Conservation (phyloP, 2,113 vertebrate species). For the Bubalus kerabau region DNA sequence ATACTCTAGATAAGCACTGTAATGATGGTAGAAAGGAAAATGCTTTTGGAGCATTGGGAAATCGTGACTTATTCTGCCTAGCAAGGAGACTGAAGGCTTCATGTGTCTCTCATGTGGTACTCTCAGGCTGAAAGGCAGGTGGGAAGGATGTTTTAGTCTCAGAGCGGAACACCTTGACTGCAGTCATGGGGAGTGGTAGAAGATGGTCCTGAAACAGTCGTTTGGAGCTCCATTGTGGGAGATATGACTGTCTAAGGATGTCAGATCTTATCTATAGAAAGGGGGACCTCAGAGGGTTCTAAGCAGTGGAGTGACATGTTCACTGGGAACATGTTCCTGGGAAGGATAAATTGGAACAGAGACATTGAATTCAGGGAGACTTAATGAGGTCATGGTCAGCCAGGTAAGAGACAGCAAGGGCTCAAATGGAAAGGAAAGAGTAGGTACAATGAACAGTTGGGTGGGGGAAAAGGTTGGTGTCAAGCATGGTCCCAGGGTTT, state of each 20-base stretch:
- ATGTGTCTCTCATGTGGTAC: background rate
- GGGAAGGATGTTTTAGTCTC: background rate
- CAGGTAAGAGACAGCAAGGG: background rate
- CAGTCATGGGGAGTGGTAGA: background rate
- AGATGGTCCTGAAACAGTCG: background rate
- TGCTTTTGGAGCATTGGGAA: background rate
- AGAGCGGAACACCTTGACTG: background rate
- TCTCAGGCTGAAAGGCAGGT: background rate
- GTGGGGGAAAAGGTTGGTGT: background rate
- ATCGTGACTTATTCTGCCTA: background rate
- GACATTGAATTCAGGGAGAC: background rate
- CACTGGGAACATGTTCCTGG: background rate
- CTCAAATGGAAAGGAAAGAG: background rate
- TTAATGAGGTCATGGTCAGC: background rate
- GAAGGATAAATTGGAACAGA: background rate
- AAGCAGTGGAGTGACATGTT: background rate
- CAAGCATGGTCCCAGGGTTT: background rate
- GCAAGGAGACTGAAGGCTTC: background rate
- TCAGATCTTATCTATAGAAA: background rate
- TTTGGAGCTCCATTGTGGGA: background rate
- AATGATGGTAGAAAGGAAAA: slow-evolving; percentile 6
- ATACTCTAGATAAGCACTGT: background rate
- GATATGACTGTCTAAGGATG: background rate
- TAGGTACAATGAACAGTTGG: background rate
- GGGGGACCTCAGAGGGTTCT: background rate